phyloP scores from a whole-genome alignment of 2,888 invertebrate genomes.

The Mimas tiliae region DNA sequence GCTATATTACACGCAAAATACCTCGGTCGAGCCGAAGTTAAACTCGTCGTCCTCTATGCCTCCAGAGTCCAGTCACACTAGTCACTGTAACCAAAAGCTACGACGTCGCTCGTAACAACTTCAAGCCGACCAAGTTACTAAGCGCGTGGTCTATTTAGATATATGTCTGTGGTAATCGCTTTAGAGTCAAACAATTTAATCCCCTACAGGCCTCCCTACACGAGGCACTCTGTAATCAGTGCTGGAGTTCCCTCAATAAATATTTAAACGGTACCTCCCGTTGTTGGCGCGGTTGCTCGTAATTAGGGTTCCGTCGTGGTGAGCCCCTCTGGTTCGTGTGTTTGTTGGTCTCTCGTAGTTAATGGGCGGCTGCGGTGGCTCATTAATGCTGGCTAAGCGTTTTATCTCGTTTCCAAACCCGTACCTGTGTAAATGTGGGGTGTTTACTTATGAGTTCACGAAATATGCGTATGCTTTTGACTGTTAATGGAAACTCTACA shows the following conservation, averaged over 20 bases:
- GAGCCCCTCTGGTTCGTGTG: neutral
- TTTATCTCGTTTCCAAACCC: slow-evolving; percentile 20
- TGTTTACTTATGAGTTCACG: neutral
- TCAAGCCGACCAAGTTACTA: too few species aligned
- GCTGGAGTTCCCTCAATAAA: slow-evolving; percentile 37
- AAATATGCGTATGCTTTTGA: neutral
- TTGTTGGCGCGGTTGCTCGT: slow-evolving; percentile 25
- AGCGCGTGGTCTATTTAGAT: too few species aligned
- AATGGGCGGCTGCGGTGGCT: slow-evolving; percentile 7
- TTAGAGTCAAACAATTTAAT: slow-evolving; percentile 14
- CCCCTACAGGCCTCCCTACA: slow-evolving; percentile 8
- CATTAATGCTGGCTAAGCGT: slow-evolving; percentile 9
- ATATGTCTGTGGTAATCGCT: neutral
- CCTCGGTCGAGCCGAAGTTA: too few species aligned
- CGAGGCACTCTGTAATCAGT: slow-evolving; percentile 23
- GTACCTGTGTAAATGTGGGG: neutral
- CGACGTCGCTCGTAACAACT: too few species aligned
- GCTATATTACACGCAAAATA: too few species aligned
- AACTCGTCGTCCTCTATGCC: too few species aligned
- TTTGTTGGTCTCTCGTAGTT: slow-evolving; percentile 16
- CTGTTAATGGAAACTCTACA: too few species aligned
- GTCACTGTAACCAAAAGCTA: too few species aligned
- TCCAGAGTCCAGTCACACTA: too few species aligned
- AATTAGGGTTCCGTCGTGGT: slow-evolving; percentile 31
- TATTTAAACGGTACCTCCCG: slow-evolving; percentile 42